Base-by-base conservation (phyloP, 2,797 vertebrate genomes). In the Tokudaia muenninki region DNA sequence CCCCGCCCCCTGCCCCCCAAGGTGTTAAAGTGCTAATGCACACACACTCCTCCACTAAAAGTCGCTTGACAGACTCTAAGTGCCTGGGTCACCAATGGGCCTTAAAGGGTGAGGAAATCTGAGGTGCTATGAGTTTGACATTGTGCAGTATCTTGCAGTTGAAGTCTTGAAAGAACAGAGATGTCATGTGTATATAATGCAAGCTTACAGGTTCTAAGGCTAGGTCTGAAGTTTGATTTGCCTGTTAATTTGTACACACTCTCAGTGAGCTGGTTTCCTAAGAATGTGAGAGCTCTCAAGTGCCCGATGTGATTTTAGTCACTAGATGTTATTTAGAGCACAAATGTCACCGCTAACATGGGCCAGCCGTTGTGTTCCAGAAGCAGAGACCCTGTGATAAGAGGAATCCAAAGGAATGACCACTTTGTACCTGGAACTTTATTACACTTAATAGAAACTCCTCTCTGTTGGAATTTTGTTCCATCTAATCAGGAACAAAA, bases 121-220 rank as follows among this genome's bases (percentile, higher is more conserved):
- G 44, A 78, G 61, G 14, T 63, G 90, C 82, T 91, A 61, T 92
- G 89, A 80, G 29, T 96, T 93, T 81, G 84, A 93, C 80, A 93
- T 44, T 90, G 26, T 90, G 88, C 34, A 88, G 44, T 77, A 0
- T 88, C 90, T 93, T 94, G 83, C n/a, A 50, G 6, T 41, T 94
- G 63, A 93, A 80, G 44, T 94, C 59, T 93, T 90, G 13, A 63
- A 79, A 79, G 26, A 55, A 24, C 9, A 65, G 41, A 86, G 37
- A 70, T 55, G n/a, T 67, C 63, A 57, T 88, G 44, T 67, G 55
- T 52, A 50, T n/a, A 47, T 78, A 75, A 75, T 75, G 22, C 12
- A 29, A 74, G n/a, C 50, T 74, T 89, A 61, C 81, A 63, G 55
- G 80, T n/a, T 70, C 94, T 83, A 63, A 89, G 13, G 34, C 57